These are phyloP conservation scores for Drosophila takahashii DNA, from an alignment of 1,140 invertebrate genomes.

Conservation along the genomic window DNA sequence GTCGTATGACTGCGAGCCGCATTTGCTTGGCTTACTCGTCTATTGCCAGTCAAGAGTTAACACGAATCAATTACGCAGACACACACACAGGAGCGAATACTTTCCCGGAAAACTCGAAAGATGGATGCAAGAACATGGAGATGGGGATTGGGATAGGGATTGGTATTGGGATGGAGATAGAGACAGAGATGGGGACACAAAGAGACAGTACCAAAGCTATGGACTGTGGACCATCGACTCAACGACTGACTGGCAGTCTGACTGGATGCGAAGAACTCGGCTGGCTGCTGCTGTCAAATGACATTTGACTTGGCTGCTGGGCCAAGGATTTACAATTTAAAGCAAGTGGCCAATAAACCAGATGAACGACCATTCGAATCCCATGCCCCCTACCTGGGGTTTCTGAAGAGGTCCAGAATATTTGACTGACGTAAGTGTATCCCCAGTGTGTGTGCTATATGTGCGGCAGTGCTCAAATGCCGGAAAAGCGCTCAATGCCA, in stretches of 20 bases:
- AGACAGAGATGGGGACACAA: conserved; percentile 12
- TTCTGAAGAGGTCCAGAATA: conserved; percentile 45
- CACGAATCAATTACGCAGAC: conserved; percentile 78
- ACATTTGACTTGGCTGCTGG: conserved; percentile 76
- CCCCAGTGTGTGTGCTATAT: conserved; percentile 24
- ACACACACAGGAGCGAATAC: conserved; percentile 46
- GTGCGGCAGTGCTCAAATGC: conserved; percentile 50
- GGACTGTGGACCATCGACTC: conserved; percentile 27
- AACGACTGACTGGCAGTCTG: conserved; percentile 14
- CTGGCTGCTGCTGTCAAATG: conserved; percentile 69
- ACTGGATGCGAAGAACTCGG: conserved; percentile 40
- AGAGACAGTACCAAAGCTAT: conserved; percentile 25
- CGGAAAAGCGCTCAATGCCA: conserved; percentile 68
- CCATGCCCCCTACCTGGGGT: conserved; percentile 20
- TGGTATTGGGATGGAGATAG: background rate
- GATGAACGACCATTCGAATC: conserved; percentile 72
- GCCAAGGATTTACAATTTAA: conserved; percentile 82
- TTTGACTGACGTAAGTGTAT: conserved; percentile 51
- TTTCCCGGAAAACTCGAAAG: conserved; percentile 30
- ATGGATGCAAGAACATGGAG: conserved; percentile 18
- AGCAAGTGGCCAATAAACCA: conserved; percentile 82
- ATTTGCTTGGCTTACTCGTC: conserved; percentile 78
- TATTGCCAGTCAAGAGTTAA: conserved; percentile 83
- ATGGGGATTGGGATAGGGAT: background rate
- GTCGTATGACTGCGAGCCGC: conserved; percentile 60